Conservation (phyloP, 1,140 invertebrate species). For the Magallana angulata region DNA sequence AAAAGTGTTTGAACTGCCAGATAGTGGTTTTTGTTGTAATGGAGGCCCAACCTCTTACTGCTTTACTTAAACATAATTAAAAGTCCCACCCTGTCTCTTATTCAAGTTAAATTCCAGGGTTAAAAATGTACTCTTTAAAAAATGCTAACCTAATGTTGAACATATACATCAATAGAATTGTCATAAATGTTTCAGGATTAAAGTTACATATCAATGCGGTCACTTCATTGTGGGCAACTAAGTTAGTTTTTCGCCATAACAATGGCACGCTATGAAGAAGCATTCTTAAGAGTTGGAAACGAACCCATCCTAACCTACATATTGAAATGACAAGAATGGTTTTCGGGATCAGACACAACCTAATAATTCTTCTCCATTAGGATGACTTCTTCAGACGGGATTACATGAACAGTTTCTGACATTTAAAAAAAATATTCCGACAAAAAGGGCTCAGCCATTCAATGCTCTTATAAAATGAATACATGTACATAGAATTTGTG, state of each 20-base stretch:
- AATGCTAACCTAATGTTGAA: neutral
- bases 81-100: too few species aligned
- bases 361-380: slow-evolving; percentile 29
- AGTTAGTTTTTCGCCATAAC: slow-evolving; percentile 4
- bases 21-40: too few species aligned
- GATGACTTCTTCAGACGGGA: slow-evolving; percentile 12
- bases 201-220: neutral
- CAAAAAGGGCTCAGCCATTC: neutral
- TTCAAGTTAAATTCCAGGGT: too few species aligned
- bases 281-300: neutral
- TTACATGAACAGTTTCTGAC: neutral
- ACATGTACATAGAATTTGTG: too few species aligned
- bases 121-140: too few species aligned
- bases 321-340: neutral
- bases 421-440: slow-evolving; percentile 12
- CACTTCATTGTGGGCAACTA: neutral
- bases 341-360: slow-evolving; percentile 4
- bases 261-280: neutral
- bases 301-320: neutral
- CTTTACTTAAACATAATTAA: too few species aligned
- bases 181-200: neutral
- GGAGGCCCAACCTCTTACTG: too few species aligned
- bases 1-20: too few species aligned
- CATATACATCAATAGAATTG: neutral
- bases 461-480: neutral